phyloP scores from a whole-genome alignment of 1,140 invertebrate genomes.

The Lasioglossum albipes region DNA sequence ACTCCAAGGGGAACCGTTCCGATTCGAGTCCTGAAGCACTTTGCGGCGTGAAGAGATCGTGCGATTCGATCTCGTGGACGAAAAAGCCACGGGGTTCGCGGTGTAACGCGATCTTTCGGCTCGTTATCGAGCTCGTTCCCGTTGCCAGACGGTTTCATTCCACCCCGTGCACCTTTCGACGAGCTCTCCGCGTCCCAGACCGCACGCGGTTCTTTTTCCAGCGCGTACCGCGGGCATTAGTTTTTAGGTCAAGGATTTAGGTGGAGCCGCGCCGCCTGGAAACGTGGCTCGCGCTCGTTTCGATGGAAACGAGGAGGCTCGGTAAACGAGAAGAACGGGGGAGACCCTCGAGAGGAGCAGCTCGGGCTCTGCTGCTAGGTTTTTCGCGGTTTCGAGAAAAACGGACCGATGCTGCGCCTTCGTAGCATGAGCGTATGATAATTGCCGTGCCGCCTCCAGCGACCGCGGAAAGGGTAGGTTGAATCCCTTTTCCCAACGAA shows the following conservation, averaged over 20 bases:
- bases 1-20: no score
- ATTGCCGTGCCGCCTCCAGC: slow-evolving; percentile 19
- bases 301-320: background rate
- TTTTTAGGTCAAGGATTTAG: slow-evolving; percentile 55
- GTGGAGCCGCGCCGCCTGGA: slow-evolving; percentile 3
- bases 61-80: background rate
- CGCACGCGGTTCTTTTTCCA: slow-evolving; percentile 12
- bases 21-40: no score
- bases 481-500: background rate
- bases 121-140: slow-evolving; percentile 31
- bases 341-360: slow-evolving; percentile 4
- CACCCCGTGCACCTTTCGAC: slow-evolving; percentile 26
- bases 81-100: background rate
- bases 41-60: background rate
- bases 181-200: background rate
- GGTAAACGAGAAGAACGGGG: background rate
- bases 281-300: slow-evolving; percentile 12
- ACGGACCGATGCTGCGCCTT: background rate
- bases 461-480: background rate
- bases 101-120: slow-evolving; percentile 38
- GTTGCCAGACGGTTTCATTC: slow-evolving; percentile 37
- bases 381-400: slow-evolving; percentile 13
- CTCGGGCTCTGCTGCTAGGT: background rate
- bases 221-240: slow-evolving; percentile 10
- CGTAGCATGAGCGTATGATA: slow-evolving; percentile 3